Evolutionary conservation across 2,888 invertebrate genomes (phyloP), one percentile per base, ranked within the genome.

Genomic region (Nephrotoma flavescens): DNA sequence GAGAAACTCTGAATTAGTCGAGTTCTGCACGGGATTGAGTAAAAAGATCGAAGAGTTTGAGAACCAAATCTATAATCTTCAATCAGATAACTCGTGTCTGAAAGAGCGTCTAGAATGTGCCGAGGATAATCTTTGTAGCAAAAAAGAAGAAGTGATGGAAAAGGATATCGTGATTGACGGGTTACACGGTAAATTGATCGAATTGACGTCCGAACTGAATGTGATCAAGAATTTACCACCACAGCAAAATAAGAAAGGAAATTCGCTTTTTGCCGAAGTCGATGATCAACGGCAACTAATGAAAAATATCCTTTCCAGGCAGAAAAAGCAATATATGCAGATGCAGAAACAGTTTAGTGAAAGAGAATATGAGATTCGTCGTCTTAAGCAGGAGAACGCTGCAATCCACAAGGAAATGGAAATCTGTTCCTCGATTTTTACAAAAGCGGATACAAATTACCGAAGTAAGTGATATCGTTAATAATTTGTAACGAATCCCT

Each of bases 211-310:
- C 6, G 90, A 91, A 88, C 88, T 92, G 84, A 89, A 90, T 0
- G 41, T 89, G 86, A 87, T 91, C 0, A 89, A 89, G 71, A 88
- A 89, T 9, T 88, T 88, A 0, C 90, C 91, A 0, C 89, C 90
- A 19, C 88, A 89, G 84, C 89, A 89, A 88, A 90, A 91, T 91
- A 88, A 92, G 15, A 94, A 94, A 90, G 94, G 94, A 0, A 94
- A 94, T 89, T 94, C 94, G 0, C 90, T 94, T 88, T 94, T 94
- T 91, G 94, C 94, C 87, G 94, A 94, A 89, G 94, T 94, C 0
- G 94, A 94, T 88, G 94, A 94, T 89, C 94, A 94, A 88, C 92
- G 94, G 41, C 94, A 94, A 89, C 93, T 92, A 88, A 94, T 94
- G 94, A 93, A 93, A 11, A 93, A 93, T 87, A 91, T 93, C 87